A percentile compares a stretch with the other conserved stretches of the same genome.
Conservation (phyloP, 2,888 invertebrate genomes). For the Palloptera scutellata region DNA sequence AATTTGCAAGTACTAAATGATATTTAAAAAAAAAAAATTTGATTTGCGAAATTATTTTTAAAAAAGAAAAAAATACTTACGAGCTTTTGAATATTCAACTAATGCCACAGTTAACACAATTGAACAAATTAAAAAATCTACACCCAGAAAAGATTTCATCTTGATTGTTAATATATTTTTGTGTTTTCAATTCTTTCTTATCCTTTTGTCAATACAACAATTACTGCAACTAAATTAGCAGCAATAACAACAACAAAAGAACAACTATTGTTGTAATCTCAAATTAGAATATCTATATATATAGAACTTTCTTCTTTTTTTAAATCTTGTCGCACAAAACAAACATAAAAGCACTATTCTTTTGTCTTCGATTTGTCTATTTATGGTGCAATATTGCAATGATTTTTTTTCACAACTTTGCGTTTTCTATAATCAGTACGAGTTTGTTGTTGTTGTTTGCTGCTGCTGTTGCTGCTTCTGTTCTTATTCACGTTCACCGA, state of each 20-base stretch:
- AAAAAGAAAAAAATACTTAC: constrained; percentile 46
- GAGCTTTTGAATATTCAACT: constrained; percentile 51
- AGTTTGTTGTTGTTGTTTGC: constrained; percentile 11
- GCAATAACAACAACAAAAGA: constrained; percentile 19
- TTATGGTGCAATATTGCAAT: too few species aligned
- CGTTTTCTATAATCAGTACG: too few species aligned
- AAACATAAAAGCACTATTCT: too few species aligned
- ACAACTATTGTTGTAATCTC: neutral
- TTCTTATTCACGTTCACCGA: constrained; percentile 44
- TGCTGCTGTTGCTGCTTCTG: constrained; percentile 36
- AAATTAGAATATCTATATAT: constrained; percentile 16
- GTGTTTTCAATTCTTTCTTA: constrained; percentile 16
- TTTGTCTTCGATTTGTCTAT: too few species aligned
- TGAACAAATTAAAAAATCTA: constrained; percentile 48
- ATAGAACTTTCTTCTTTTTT: constrained; percentile 21
- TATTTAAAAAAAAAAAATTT: too few species aligned
- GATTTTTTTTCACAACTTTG: neutral
- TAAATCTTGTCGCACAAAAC: neutral
- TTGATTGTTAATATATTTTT: constrained; percentile 21
- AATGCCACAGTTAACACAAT: constrained; percentile 45
- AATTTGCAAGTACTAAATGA: too few species aligned
- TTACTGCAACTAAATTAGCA: constrained; percentile 16
- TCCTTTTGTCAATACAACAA: constrained; percentile 13
- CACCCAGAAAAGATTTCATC: constrained; percentile 53
- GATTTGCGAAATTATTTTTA: neutral